Conservation (phyloP, 1,140 invertebrate species). For the Pararge aegeria region DNA sequence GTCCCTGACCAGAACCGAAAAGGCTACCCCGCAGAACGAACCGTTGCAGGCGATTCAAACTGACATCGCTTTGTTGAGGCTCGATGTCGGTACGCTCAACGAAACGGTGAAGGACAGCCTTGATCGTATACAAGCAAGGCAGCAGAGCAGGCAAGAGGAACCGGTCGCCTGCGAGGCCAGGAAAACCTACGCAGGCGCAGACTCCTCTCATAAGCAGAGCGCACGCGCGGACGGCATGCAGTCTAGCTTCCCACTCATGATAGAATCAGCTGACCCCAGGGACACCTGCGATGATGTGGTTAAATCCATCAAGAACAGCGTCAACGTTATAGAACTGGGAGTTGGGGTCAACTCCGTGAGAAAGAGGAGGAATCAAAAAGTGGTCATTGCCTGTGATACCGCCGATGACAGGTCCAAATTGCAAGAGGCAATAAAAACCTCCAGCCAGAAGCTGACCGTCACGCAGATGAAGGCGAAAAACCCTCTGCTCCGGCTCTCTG, state of each 20-base stretch:
- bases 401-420: background rate
- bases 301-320: background rate
- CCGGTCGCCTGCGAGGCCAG: no score
- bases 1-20: no score
- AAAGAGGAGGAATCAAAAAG: background rate
- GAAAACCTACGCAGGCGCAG: no score
- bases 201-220: no score
- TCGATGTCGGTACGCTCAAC: no score
- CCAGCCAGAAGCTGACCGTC: background rate
- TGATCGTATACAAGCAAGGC: no score
- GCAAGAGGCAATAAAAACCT: background rate
- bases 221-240: no score
- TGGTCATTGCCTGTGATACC: background rate
- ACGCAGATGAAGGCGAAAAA: background rate
- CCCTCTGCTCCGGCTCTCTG: background rate
- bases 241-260: background rate
- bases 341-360: background rate
- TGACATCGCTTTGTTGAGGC: no score
- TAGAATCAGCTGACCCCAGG: conserved; percentile 2
- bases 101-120: no score
- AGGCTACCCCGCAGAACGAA: no score
- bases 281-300: background rate
- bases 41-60: no score
- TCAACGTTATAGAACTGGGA: conserved; percentile 6
- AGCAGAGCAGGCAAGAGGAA: no score